Conservation (phyloP, 92 coral and sea anemone species). For the Desmophyllum pertusum region DNA sequence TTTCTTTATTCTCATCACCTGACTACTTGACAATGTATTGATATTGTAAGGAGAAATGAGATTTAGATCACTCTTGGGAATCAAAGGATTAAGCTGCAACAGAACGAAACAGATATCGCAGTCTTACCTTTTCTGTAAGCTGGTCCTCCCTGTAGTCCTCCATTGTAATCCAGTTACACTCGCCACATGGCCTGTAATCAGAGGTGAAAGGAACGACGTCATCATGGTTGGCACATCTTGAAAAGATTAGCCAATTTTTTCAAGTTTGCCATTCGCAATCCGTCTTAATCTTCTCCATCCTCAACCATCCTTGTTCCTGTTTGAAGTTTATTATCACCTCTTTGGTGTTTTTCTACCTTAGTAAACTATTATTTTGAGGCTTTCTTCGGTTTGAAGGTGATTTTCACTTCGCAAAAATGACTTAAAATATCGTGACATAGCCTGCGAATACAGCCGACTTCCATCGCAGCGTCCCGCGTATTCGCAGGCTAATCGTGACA, state of each 20-base stretch:
- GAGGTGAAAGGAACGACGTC: neutral
- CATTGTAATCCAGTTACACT: conserved; percentile 59
- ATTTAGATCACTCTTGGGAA: no score
- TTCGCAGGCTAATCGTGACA: no score
- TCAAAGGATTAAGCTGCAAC: neutral
- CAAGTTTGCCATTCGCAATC: neutral
- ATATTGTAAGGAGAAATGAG: no score
- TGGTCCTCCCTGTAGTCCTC: conserved; percentile 73
- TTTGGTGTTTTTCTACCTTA: neutral
- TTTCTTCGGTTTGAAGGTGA: no score
- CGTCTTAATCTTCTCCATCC: neutral
- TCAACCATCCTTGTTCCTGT: neutral
- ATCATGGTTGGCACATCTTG: neutral
- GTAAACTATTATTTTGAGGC: no score
- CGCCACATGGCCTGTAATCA: conserved; percentile 74
- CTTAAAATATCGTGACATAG: no score
- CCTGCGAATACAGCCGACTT: no score
- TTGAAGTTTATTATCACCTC: neutral
- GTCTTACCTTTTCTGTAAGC: conserved; percentile 63
- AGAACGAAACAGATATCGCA: neutral
- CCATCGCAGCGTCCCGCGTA: no score
- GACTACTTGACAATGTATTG: no score
- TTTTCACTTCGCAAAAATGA: no score
- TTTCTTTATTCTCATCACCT: no score
- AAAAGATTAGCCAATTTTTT: neutral